phyloP scores from a whole-genome alignment of 1,140 invertebrate genomes.

The Anastrepha obliqua region DNA sequence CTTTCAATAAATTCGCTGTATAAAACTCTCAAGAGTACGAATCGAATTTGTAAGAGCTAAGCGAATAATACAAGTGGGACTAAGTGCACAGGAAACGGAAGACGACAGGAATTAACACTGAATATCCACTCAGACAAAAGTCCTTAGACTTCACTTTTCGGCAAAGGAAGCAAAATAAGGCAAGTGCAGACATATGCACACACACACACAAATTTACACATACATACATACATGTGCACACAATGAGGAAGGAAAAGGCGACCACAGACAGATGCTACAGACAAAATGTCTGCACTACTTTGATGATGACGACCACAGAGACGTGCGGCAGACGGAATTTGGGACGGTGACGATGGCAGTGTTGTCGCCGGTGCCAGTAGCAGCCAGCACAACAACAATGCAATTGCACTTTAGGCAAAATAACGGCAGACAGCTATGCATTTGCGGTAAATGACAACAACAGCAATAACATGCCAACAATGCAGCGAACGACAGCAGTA shows the following conservation, averaged over 20 bases:
- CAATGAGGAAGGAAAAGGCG: conserved; percentile 58
- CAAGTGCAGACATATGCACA: not conserved
- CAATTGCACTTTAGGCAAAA: conserved; percentile 64
- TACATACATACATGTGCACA: not conserved
- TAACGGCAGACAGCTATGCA: conserved; percentile 34
- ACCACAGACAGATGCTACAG: conserved; percentile 37
- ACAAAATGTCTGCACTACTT: not conserved
- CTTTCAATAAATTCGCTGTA: conserved; percentile 42
- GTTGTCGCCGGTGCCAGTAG: conserved; percentile 53
- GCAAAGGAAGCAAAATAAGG: conserved; percentile 63
- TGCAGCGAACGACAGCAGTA: conserved; percentile 8
- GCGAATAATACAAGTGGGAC: conserved; percentile 28
- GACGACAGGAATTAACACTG: conserved; percentile 70
- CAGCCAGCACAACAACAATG: conserved; percentile 59
- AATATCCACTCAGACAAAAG: conserved; percentile 73
- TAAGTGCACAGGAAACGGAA: conserved; percentile 56
- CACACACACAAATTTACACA: not conserved
- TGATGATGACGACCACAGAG: conserved; percentile 1
- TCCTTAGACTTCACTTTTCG: conserved; percentile 73
- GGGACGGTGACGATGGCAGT: conserved; percentile 40
- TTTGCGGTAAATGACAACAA: conserved; percentile 9
- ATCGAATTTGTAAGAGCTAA: conserved; percentile 47
- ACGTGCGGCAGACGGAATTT: not conserved
- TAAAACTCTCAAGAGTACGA: conserved; percentile 26
- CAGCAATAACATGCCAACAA: conserved; percentile 24